These are phyloP conservation scores for Caenorhabditis latens DNA, from an alignment of 1,140 invertebrate genomes.

Conservation along the genomic window DNA sequence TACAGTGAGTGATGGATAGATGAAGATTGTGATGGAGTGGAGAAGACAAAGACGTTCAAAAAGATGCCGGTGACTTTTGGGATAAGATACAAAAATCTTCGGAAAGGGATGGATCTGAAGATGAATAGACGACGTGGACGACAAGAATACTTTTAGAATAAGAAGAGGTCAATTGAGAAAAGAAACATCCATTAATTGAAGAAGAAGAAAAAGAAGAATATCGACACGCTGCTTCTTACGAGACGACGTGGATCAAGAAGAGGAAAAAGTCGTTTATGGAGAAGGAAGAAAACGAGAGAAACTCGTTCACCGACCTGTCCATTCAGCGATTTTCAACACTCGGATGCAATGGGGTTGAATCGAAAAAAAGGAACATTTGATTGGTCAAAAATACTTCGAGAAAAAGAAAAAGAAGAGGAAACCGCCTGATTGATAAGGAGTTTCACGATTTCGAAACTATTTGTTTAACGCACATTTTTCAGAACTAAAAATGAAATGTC, in stretches of 20 bases:
- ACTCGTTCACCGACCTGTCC: not conserved
- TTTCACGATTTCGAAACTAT: not conserved
- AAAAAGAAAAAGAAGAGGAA: not conserved
- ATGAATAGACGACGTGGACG: not conserved
- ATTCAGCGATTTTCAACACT: not conserved
- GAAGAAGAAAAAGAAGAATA: not conserved
- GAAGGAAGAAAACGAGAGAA: not conserved
- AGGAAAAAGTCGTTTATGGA: not conserved
- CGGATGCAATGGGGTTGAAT: no score
- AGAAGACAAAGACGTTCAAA: conserved; percentile 18
- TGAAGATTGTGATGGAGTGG: not conserved
- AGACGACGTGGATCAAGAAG: not conserved
- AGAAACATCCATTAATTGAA: conserved; percentile 43
- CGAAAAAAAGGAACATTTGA: no score
- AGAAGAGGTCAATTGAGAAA: conserved; percentile 34
- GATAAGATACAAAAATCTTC: not conserved
- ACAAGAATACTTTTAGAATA: not conserved
- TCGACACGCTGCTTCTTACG: not conserved
- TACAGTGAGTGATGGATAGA: conserved; percentile 7
- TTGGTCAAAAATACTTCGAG: not conserved
- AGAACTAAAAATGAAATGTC: not conserved
- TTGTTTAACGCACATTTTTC: not conserved
- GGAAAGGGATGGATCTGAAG: not conserved
- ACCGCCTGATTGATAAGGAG: not conserved
- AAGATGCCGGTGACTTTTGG: not conserved